Conservation (phyloP, 2,797 vertebrate genomes). For the Hoplostethus atlanticus region DNA sequence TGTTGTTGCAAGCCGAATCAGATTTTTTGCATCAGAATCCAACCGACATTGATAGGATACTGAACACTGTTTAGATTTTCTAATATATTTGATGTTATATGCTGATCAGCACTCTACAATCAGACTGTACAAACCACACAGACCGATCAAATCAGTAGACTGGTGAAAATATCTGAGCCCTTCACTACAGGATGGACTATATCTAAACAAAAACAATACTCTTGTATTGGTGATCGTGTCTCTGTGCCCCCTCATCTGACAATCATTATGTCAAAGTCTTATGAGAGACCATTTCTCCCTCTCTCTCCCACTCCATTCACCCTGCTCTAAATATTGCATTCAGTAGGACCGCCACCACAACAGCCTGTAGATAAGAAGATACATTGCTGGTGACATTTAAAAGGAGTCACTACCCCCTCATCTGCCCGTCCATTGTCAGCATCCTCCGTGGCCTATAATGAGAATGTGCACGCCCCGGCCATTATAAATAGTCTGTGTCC, state of each 20-base stretch:
- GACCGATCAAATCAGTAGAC: conserved; percentile 4
- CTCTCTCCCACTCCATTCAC: conserved; percentile 41
- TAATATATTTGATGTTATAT: not conserved
- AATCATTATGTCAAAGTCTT: conserved; percentile 28
- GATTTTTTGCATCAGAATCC: not conserved
- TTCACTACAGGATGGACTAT: conserved; percentile 6
- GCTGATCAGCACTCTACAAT: not conserved
- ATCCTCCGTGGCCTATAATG: conserved; percentile 77
- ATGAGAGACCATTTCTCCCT: conserved; percentile 23
- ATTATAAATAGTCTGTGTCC: conserved; percentile 83
- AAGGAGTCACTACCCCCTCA: conserved; percentile 73
- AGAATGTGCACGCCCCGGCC: conserved; percentile 72
- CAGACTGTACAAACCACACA: conserved; percentile 13
- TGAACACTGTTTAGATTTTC: not conserved
- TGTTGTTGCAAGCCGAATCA: not conserved
- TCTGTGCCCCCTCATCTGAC: conserved; percentile 29
- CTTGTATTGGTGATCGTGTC: conserved; percentile 10
- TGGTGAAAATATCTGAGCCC: conserved; percentile 11
- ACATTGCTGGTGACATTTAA: conserved; percentile 77
- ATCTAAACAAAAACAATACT: conserved; percentile 25
- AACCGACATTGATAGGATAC: not conserved
- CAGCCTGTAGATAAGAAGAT: conserved; percentile 62
- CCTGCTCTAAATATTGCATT: conserved; percentile 57
- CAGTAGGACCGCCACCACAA: conserved; percentile 36
- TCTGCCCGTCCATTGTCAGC: conserved; percentile 73